Base-by-base conservation (phyloP, 2,113 vertebrate genomes). In the Myiagra hebetior region DNA sequence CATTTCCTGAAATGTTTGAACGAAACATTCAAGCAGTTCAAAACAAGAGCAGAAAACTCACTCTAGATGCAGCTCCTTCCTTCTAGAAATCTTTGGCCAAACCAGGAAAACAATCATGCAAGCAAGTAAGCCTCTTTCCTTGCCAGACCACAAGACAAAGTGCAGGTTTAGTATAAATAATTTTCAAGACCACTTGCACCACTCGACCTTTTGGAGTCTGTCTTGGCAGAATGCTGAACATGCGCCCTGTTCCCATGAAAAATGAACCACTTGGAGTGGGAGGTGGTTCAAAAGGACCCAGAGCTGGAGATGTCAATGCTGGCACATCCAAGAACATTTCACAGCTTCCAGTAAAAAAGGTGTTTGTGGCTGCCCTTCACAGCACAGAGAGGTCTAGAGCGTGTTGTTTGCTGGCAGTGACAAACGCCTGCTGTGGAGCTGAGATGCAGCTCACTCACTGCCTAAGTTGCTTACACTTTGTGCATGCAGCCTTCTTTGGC, bases 361-460 rank as follows among this genome's bases (percentile, higher is more conserved):
- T 33, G 30, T 53, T 94, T 50, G 67, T 35, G 46, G 11, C 11
- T 53, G 24, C 20, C 28, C 75, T 60, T 35, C 76, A 12, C 31
- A 78, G 37, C n/a, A 64, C 6, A 22, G 47, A 42, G 49, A 68
- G 18, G 14, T 57, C 16, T 17, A 15, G n/a, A 76, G 31, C 0
- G 0, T 8, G 2, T 13, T 50, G 52, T 33, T 27, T 53, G 41
- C n/a, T 15, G 6, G 16, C 74, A 60, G 31, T 8, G 65, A 14
- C 30, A 52, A 90, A 68, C 31, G 28, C 19, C 28, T 75, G 35
- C 77, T n/a, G 22, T 6, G 74, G 75, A 80, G n/a, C 31, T 69
- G 59, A 2, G 35, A 31, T 22, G 39, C 33, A 79, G 59, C 41
- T 27, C 30, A 37, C 77, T 42, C 46, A 13, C 47, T 20, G 14